Conservation (phyloP, 1,140 invertebrate genomes). For the fruit fly (Drosophila melanogaster) region Release_6_plus_ISO1_MT NT_037436.4:13983501-13984000, state of each 20-base stretch:
- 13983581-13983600: constrained; percentile 92
- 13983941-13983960: not conserved
- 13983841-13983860: constrained; percentile 31
- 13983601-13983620: constrained; percentile 85
- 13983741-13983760: constrained; percentile 89
- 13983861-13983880: not conserved
- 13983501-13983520: constrained; percentile 94
- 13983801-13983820: constrained; percentile 90
- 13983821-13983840: constrained; percentile 84
- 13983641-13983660: not conserved
- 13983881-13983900: not conserved
- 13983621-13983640: no score
- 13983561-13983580: constrained; percentile 92
- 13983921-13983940: not conserved
- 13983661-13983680: constrained; percentile 88
- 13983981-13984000: no score
- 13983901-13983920: not conserved
- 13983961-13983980: not conserved
- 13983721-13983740: constrained; percentile 90
- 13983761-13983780: constrained; percentile 89
- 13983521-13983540: constrained; percentile 91
- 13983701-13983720: constrained; percentile 90
- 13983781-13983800: constrained; percentile 89
- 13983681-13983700: constrained; percentile 90
- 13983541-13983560: constrained; percentile 91